A percentile compares a stretch with the other conserved stretches of the same genome.
Evolutionary conservation across 2,888 invertebrate species (phyloP).

Genomic region (Phytoseiulus persimilis): DNA sequence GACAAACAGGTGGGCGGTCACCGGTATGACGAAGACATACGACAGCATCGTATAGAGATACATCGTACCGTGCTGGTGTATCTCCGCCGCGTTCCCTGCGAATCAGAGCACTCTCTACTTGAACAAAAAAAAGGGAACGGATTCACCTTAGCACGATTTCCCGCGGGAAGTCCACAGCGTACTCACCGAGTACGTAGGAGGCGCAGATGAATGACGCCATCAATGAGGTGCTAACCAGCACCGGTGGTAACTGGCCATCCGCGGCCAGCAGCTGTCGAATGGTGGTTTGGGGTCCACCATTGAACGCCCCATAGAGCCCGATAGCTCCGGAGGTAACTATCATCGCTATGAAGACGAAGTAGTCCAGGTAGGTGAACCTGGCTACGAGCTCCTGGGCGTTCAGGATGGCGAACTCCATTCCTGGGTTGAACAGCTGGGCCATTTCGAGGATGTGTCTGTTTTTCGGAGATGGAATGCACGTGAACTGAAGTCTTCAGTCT

Average conservation of each 20-base stretch:
- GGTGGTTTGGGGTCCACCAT: conserved; percentile 58
- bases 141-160: too few species aligned
- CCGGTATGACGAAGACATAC: conserved; percentile 59
- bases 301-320: conserved; percentile 74
- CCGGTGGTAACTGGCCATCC: conserved; percentile 68
- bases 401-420: too few species aligned
- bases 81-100: conserved; percentile 58
- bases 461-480: too few species aligned
- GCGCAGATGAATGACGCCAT: conserved; percentile 86
- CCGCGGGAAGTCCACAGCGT: too few species aligned
- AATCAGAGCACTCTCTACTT: neutral
- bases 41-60: conserved; percentile 73
- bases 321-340: conserved; percentile 69
- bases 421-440: too few species aligned
- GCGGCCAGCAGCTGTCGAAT: conserved; percentile 73
- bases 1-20: conserved; percentile 64
- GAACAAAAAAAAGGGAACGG: neutral
- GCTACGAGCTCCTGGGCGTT: too few species aligned
- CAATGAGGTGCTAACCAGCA: conserved; percentile 79
- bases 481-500: too few species aligned
- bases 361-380: conserved; percentile 55
- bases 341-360: conserved; percentile 66
- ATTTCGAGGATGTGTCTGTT: too few species aligned
- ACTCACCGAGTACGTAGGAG: neutral
- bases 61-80: conserved; percentile 78